Conservation (phyloP, 1,140 invertebrate species). For the Leptoteleia sp. region DNA sequence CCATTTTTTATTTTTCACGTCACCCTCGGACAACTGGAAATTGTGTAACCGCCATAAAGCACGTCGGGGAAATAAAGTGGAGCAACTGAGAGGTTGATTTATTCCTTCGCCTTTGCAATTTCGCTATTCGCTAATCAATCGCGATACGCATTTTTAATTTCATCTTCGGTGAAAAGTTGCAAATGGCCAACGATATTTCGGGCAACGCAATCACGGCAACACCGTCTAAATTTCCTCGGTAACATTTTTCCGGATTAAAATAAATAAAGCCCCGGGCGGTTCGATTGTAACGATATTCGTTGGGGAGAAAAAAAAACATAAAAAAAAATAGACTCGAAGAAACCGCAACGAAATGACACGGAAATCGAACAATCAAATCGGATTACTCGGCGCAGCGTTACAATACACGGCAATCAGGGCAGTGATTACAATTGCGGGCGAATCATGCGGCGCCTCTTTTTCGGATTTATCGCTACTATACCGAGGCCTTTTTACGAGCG, state of each 20-base stretch:
- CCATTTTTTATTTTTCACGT: constrained; percentile 12
- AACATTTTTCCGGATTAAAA: too few relatives aligned
- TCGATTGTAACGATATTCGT: background rate
- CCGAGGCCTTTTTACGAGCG: constrained; percentile 13
- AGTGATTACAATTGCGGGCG: constrained; percentile 68
- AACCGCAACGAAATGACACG: constrained; percentile 58
- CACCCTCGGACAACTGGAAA: constrained; percentile 14
- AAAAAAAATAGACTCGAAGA: constrained; percentile 46
- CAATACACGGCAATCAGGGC: constrained; percentile 70
- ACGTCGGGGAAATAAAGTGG: background rate
- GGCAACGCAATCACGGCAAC: too few relatives aligned
- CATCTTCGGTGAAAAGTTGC: background rate
- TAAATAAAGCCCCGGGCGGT: background rate
- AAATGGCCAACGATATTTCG: too few relatives aligned
- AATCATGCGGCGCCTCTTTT: constrained; percentile 45
- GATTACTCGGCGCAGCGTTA: constrained; percentile 43
- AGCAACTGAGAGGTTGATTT: constrained; percentile 17
- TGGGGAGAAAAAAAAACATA: background rate
- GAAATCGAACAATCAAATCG: constrained; percentile 68
- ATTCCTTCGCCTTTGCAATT: constrained; percentile 11
- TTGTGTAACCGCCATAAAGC: constrained; percentile 9
- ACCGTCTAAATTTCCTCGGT: too few relatives aligned
- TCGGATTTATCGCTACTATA: constrained; percentile 13
- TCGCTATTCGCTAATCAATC: background rate
- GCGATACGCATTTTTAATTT: background rate